phyloP scores from a whole-genome alignment of 2,113 vertebrate species.

The Ploceus nigricollis region DNA sequence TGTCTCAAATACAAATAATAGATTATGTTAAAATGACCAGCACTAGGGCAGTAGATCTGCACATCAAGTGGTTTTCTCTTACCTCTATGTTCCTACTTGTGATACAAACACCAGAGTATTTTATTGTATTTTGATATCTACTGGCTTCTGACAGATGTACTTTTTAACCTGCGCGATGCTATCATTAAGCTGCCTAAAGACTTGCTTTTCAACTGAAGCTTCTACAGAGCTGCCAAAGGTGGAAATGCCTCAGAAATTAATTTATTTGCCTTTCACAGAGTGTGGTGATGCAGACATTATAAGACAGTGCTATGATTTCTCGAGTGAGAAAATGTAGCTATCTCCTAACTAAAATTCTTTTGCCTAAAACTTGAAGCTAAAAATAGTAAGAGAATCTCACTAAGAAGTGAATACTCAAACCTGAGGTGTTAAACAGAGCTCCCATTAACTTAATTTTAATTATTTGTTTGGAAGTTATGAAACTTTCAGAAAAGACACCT shows the following conservation, averaged over 20 bases:
- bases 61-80: background rate
- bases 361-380: background rate
- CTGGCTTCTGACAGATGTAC: background rate
- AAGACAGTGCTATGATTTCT: background rate
- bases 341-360: background rate
- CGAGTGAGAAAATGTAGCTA: background rate
- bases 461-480: conserved; percentile 13
- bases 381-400: background rate
- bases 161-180: background rate
- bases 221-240: background rate
- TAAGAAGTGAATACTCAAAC: conserved; percentile 17
- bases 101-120: background rate
- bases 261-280: background rate
- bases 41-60: background rate
- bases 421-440: background rate
- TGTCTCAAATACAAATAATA: background rate
- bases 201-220: background rate
- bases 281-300: background rate
- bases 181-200: background rate
- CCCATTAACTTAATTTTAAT: background rate
- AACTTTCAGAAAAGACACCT: conserved; percentile 49
- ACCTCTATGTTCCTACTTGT: background rate
- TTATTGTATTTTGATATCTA: background rate
- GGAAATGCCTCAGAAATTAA: background rate
- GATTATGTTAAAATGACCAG: background rate